A percentile compares a stretch with the other conserved stretches of the same genome.
These are phyloP conservation scores for Germaria angustata DNA, from an alignment of 2,888 invertebrate species.

Conservation along the genomic window DNA sequence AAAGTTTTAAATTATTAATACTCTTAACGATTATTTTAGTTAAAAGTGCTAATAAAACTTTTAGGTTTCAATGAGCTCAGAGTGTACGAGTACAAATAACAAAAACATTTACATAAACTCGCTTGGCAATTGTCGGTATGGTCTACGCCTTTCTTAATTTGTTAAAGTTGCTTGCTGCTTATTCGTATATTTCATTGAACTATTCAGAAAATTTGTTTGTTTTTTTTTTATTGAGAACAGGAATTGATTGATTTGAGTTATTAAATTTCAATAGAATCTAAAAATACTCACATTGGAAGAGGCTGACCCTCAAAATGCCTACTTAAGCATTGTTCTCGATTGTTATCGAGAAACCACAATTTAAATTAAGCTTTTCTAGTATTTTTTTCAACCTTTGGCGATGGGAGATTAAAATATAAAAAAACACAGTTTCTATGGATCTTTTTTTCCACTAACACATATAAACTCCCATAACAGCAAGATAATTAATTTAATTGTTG, in stretches of 20 bases:
- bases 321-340: slow-evolving; percentile 9
- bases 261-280: background rate
- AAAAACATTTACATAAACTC: no score
- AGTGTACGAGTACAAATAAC: no score
- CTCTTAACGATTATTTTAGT: no score
- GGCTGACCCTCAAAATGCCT: slow-evolving; percentile 3
- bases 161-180: no score
- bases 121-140: no score
- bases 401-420: slow-evolving; percentile 34
- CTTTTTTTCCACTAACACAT: slow-evolving; percentile 4
- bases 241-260: background rate
- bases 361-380: slow-evolving; percentile 34
- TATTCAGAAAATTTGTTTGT: no score
- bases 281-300: background rate
- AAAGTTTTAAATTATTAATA: no score
- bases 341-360: slow-evolving; percentile 44
- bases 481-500: slow-evolving; percentile 77
- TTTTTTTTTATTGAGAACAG: background rate
- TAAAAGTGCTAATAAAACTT: no score
- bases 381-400: slow-evolving; percentile 40
- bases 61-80: no score
- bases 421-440: background rate
- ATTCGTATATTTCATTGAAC: no score
- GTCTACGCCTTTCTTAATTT: no score
- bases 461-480: slow-evolving; percentile 42